phyloP scores from a whole-genome alignment of 2,888 invertebrate genomes.

The Sphecodes monilicornis region DNA sequence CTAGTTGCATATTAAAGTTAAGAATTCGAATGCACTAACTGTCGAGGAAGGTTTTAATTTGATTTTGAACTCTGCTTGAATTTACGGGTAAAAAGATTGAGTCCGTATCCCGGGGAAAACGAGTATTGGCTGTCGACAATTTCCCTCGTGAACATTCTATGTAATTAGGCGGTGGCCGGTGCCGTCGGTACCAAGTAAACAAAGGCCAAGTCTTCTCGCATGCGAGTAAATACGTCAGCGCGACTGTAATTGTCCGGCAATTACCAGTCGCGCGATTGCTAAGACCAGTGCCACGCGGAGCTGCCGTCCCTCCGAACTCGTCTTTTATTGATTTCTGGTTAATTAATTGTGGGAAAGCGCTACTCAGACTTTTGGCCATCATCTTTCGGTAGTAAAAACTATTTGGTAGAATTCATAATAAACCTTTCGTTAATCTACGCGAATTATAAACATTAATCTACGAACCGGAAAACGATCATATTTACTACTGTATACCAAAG shows the following conservation, averaged over 20 bases:
- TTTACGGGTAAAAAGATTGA: conserved; percentile 26
- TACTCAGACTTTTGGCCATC: not conserved
- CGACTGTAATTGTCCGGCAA: conserved; percentile 77
- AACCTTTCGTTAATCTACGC: not conserved
- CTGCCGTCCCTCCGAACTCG: conserved; percentile 18
- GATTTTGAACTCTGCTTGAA: not conserved
- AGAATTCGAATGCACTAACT: not conserved
- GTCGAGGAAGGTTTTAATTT: not conserved
- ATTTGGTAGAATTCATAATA: conserved; percentile 1
- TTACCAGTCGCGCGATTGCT: conserved; percentile 71
- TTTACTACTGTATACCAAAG: not conserved
- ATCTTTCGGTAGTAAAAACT: not conserved
- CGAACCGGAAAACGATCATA: not conserved
- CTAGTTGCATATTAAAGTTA: not conserved
- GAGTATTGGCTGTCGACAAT: conserved; percentile 48
- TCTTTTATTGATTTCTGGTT: conserved; percentile 49
- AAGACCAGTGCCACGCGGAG: conserved; percentile 20
- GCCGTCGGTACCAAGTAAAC: conserved; percentile 69
- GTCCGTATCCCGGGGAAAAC: conserved; percentile 4
- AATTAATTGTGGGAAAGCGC: conserved; percentile 25
- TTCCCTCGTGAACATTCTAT: conserved; percentile 68
- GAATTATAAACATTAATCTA: not conserved
- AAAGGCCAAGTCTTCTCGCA: conserved; percentile 76
- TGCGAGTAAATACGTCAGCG: conserved; percentile 77
- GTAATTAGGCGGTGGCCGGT: conserved; percentile 72